A percentile compares a stretch with the other conserved stretches of the same genome.
Conservation (phyloP, 2,797 vertebrate species). For the Coluber constrictor region DNA sequence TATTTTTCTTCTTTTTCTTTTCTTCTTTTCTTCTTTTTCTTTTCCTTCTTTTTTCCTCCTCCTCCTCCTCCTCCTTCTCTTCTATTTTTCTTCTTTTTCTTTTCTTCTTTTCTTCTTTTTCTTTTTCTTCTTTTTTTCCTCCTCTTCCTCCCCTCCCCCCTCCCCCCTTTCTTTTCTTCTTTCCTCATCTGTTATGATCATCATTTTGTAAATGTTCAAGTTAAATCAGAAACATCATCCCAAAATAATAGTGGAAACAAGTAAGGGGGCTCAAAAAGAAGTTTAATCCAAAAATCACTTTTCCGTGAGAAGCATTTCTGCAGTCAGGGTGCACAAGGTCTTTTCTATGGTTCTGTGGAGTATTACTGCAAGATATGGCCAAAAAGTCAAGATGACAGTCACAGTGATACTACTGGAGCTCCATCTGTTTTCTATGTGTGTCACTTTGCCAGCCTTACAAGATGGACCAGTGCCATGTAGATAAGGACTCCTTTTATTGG, state of each 20-base stretch:
- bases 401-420: no score
- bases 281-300: background rate
- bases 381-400: background rate
- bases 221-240: constrained; percentile 40
- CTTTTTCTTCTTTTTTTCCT: no score
- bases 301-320: background rate
- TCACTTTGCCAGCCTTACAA: background rate
- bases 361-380: background rate
- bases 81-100: no score
- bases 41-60: no score
- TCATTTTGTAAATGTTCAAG: background rate
- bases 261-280: background rate
- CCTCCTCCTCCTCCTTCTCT: no score
- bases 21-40: no score
- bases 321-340: no score
- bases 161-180: no score
- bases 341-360: background rate
- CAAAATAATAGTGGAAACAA: constrained; percentile 47
- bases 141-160: no score
- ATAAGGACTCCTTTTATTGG: background rate
- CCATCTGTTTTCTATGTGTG: no score
- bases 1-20: accelerated
- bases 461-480: background rate
- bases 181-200: no score
- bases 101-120: no score